Base-by-base conservation (phyloP, 1,140 invertebrate genomes). In the Tribolium madens region DNA sequence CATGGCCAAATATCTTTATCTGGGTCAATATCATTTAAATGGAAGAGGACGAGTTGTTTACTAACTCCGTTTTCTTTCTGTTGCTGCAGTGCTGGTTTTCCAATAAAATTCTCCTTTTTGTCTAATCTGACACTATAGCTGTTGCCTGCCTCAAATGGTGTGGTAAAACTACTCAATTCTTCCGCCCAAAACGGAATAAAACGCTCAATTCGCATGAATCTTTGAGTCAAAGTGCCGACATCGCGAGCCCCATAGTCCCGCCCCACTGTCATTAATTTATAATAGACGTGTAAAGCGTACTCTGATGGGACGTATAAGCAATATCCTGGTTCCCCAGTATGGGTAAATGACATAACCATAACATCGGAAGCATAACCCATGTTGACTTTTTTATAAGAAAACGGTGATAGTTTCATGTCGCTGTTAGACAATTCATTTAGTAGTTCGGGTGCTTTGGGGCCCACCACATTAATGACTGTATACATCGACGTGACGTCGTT, bases 311-410 rank as follows among this genome's bases (percentile, higher is more conserved):
- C 91, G 82, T 95, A 95, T 0, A 96, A 85, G 64, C 94, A 93
- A 88, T 93, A 96, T 4, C 94, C 94, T 81, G 94, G 89, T 86
- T 96, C 94, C 18, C 94, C 94, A 64, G 93, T 94, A 81, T 96
- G 93, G 0, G 94, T 95, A 73, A 95, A 90, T 75, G 92, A 90
- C 91, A 96, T 94, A 21, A 93, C 90, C 86, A 92, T 90, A 12
- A 96, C 92, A 77, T 92, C 91, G 48, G 92, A 93, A 3, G 92
- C 93, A 84, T 94, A 91, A 1, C 92, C 93, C 69, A 95, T 88
- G 83, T 94, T 92, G 14, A 95, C 89, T 82, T 90, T 90, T 88
- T 92, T 91, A 82, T 91, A 94, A 0, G 92, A 92, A 86, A 96
- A 96, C 7, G 93, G 91, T 76, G 92, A 90, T 60, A 94, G 87